Percentiles rank a stretch among this genome's conserved stretches.
Conservation (phyloP, 2,888 invertebrate species). For the Tubulanus polymorphus region DNA sequence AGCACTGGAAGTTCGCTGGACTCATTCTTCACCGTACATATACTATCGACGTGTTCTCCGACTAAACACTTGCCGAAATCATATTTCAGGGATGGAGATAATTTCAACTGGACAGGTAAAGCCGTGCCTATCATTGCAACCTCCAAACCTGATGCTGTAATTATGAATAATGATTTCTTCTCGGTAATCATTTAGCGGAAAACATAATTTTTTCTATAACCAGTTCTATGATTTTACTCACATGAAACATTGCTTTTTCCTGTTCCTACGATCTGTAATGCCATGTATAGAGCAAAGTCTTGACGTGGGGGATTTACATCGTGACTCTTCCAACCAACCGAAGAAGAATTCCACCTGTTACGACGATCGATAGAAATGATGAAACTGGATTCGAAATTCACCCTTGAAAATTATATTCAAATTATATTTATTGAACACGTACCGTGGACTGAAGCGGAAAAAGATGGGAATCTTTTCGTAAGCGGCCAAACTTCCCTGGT, state of each 20-base stretch:
- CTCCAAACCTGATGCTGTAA: constrained; percentile 28
- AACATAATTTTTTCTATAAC: not conserved
- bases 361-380: no score
- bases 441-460: constrained; percentile 53
- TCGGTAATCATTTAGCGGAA: not conserved
- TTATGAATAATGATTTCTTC: not conserved
- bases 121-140: constrained; percentile 53
- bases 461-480: constrained; percentile 50
- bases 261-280: constrained; percentile 48
- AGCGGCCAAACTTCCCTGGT: constrained; percentile 48
- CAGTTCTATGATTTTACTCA: no score
- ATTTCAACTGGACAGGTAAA: constrained; percentile 44
- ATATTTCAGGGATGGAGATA: constrained; percentile 33
- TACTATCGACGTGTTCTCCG: constrained; percentile 42
- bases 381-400: no score
- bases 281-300: constrained; percentile 51
- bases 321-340: constrained; percentile 44
- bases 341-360: constrained; percentile 47
- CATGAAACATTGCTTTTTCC: constrained; percentile 36
- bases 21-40: constrained; percentile 45
- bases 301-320: constrained; percentile 44
- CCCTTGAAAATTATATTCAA: no score
- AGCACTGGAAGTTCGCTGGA: constrained; percentile 40
- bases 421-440: constrained; percentile 5
- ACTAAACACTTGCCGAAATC: constrained; percentile 50